Percentiles rank a stretch among this genome's conserved stretches.
These are phyloP conservation scores for Lepus europaeus DNA, from an alignment of 2,113 vertebrate species.

Conservation along the genomic window DNA sequence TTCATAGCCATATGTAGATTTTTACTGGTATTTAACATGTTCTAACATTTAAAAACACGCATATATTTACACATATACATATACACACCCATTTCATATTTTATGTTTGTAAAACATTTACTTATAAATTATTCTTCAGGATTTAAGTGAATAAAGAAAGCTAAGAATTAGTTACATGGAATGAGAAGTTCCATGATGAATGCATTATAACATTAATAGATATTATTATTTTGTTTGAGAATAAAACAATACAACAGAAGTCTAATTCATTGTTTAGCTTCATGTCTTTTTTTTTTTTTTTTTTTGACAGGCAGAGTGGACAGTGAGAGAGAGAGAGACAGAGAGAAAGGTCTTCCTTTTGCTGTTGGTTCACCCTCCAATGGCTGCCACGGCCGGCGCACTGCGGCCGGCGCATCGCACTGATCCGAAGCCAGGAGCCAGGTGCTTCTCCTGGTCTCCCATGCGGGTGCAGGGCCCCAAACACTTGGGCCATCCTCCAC, in stretches of 20 bases:
- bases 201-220: neutral
- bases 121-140: neutral
- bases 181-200: neutral
- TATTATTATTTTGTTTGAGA: slow-evolving; percentile 3
- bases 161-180: neutral
- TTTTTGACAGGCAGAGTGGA: too few relatives aligned
- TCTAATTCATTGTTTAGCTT: neutral
- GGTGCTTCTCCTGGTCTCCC: too few relatives aligned
- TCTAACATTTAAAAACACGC: neutral
- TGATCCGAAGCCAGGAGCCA: too few relatives aligned
- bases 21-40: neutral
- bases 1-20: neutral
- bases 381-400: too few relatives aligned
- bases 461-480: too few relatives aligned
- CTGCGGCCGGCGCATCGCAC: too few relatives aligned
- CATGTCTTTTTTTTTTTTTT: neutral
- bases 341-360: too few relatives aligned
- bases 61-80: neutral
- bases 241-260: neutral
- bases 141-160: neutral
- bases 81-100: neutral
- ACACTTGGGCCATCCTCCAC: too few relatives aligned
- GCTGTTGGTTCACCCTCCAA: too few relatives aligned
- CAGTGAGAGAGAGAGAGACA: too few relatives aligned
- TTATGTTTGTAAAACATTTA: neutral